These are phyloP conservation scores for Miniopterus natalensis DNA, from an alignment of 2,113 vertebrate species.

Conservation along the genomic window DNA sequence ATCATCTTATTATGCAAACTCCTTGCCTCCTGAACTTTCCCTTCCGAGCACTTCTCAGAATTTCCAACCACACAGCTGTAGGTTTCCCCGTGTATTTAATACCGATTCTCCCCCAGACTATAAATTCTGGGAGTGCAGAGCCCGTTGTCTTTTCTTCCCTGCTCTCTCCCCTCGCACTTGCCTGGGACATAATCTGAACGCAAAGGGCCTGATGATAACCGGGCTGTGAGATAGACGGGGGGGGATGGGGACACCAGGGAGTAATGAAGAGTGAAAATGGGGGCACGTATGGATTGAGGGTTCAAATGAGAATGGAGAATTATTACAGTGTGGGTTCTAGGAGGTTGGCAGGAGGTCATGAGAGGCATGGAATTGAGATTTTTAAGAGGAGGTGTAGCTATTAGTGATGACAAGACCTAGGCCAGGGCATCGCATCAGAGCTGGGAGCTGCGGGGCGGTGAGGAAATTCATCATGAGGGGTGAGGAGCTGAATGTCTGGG, in stretches of 20 bases:
- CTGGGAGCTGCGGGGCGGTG: not conserved
- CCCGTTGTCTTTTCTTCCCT: not conserved
- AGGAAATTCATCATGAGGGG: not conserved
- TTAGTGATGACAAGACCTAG: not conserved
- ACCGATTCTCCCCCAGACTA: not conserved
- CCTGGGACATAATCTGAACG: not conserved
- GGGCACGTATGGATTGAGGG: not conserved
- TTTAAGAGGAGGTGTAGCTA: not conserved
- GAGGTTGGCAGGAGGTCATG: not conserved
- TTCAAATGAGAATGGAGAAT: not conserved
- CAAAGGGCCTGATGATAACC: not conserved
- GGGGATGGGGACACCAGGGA: not conserved
- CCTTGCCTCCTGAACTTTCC: not conserved
- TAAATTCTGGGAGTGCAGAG: not conserved
- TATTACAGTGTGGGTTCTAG: not conserved
- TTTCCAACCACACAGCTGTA: slow-evolving; percentile 43
- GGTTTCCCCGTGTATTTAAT: slow-evolving; percentile 44
- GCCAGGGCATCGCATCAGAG: not conserved
- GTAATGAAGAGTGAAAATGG: not conserved
- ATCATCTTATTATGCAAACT: slow-evolving; percentile 46
- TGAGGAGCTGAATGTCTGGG: not conserved
- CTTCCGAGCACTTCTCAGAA: slow-evolving; percentile 19
- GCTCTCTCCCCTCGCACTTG: not conserved
- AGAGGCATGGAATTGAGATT: not conserved
- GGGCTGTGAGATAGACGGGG: not conserved